Base-by-base conservation (phyloP, 2,113 vertebrate species). In the Potamarius usumacintae region DNA sequence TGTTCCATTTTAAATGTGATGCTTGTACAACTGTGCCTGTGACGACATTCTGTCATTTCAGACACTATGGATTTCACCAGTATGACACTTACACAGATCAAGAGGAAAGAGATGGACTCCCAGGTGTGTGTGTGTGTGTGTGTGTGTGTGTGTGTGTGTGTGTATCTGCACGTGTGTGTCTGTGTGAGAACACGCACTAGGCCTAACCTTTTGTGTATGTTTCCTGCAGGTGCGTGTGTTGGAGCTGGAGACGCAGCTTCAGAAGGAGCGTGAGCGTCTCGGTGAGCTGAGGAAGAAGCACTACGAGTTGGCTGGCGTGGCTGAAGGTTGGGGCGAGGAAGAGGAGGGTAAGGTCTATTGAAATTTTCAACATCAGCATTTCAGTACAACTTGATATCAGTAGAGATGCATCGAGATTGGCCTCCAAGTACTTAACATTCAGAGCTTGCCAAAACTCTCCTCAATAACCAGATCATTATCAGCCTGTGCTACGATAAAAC, bases 231-330 rank as follows among this genome's bases (percentile, higher is more conserved):
- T 99, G 30, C 93, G 96, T 85, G 97, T 99, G 80, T 92, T 99
- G 90, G 97, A 99, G 94, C 94, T 99, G 90, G 98, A 99, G 91
- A 98, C 95, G 0, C 96, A 97, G 48, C 93, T 99, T 85, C 97
- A 99, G 94, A 99, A 97, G 93, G 98, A 99, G 91, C 94, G 98
- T 11, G 96, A 97, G 89, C 97, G 96, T 84, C 95, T 99, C 53
- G 98, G 98, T 10, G 98, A 97, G 72, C 95, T 99, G 90, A 96
- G 98, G 88, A 99, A 98, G 94, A 99, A 99, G 91, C 98, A 99
- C 92, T 99, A 99, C 0, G 96, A 98, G 91, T 94, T 99, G 87
- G 98, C 98, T 0, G 97, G 98, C 0, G 97, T 97, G 12, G 97
- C 97, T 0, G 97, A 99, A 90, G 98, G 97, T 92, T 99, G 98